Conservation (phyloP, 2,888 invertebrate genomes). For the Anagyrus pseudococci region DNA sequence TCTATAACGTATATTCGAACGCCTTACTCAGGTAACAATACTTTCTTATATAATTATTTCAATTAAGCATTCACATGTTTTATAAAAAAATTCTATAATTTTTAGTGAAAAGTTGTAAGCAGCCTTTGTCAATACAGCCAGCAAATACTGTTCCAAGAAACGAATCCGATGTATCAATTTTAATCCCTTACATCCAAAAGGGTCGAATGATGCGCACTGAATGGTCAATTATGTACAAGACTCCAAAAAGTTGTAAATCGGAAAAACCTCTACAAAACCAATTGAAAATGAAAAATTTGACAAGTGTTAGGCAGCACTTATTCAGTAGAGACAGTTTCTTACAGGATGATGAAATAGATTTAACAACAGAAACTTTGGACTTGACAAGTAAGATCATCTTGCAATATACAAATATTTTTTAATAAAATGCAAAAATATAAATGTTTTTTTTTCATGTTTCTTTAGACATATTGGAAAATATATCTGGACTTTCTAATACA, state of each 20-base stretch:
- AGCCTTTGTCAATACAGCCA: conserved; percentile 54
- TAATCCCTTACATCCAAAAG: conserved; percentile 57
- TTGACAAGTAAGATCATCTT: conserved; percentile 50
- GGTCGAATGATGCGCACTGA: conserved; percentile 55
- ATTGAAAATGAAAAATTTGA: conserved; percentile 45
- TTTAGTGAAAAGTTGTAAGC: conserved; percentile 55
- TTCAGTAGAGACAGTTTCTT: conserved; percentile 55
- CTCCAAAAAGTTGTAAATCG: conserved; percentile 43
- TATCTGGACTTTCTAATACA: conserved; percentile 47
- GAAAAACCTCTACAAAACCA: conserved; percentile 31
- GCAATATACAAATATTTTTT: conserved; percentile 1
- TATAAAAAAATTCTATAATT: conserved; percentile 24
- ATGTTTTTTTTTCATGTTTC: conserved; percentile 17
- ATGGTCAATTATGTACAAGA: conserved; percentile 58
- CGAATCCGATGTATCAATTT: conserved; percentile 49
- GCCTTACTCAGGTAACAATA: conserved; percentile 55
- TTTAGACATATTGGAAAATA: conserved; percentile 50
- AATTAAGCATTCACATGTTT: conserved; percentile 6
- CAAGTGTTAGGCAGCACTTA: conserved; percentile 55
- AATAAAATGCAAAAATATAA: background rate
- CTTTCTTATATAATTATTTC: background rate
- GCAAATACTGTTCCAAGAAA: conserved; percentile 50
- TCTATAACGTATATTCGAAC: conserved; percentile 53
- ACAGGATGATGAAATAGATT: conserved; percentile 45
- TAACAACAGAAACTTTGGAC: conserved; percentile 52